Percentiles rank a stretch among this genome's conserved stretches.
phyloP scores from a whole-genome alignment of 2,797 vertebrate genomes.

The Cryptoprocta ferox region DNA sequence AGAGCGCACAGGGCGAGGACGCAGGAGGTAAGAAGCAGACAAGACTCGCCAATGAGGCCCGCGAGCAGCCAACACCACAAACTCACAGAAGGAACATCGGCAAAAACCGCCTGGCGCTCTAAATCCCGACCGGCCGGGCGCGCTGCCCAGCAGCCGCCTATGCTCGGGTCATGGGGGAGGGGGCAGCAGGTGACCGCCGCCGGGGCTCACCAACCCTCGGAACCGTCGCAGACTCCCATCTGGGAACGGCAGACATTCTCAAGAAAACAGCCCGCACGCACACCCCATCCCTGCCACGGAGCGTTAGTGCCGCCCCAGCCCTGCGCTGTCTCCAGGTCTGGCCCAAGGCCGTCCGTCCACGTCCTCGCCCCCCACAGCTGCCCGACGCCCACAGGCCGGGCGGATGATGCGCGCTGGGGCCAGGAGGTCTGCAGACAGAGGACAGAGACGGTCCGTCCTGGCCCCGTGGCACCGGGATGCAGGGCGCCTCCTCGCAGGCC shows the following conservation, averaged over 20 bases:
- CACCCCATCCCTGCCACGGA: fast-evolving
- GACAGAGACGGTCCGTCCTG: no score
- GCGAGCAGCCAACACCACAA: no score
- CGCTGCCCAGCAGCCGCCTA: background rate
- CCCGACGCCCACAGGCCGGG: background rate
- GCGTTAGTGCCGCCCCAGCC: fast-evolving
- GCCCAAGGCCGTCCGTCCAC: conserved; percentile 53
- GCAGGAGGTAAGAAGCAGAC: background rate
- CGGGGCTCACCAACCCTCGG: background rate
- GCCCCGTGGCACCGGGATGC: no score
- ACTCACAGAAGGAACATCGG: no score
- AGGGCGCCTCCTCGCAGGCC: no score
- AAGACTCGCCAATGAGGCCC: background rate
- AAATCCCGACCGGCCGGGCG: background rate
- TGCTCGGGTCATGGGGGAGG: fast-evolving
- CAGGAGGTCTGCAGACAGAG: no score
- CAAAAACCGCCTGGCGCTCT: background rate
- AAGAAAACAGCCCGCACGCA: background rate
- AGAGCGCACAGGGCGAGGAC: background rate
- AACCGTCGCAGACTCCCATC: fast-evolving
- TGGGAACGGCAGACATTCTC: background rate
- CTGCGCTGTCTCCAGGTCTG: background rate
- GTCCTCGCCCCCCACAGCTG: background rate
- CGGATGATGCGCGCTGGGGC: conserved; percentile 26
- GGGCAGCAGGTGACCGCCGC: background rate